A percentile compares a stretch with the other conserved stretches of the same genome.
phyloP scores from a whole-genome alignment of 2,888 invertebrate species.

The Graphium colonna region DNA sequence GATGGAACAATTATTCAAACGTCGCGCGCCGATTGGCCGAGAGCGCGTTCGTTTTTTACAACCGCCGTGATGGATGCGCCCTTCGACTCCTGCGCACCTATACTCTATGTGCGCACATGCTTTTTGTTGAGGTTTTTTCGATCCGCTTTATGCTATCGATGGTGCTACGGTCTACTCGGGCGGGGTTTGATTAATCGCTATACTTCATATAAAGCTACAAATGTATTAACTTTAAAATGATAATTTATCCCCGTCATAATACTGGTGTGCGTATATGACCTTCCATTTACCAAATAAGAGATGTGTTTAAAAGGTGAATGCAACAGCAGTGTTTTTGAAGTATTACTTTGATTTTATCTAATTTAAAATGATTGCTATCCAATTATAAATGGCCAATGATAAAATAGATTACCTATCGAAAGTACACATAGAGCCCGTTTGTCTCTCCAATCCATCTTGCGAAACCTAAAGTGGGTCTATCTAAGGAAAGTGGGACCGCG shows the following conservation, averaged over 20 bases:
- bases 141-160: conserved; percentile 8
- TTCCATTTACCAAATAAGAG: too few relatives aligned
- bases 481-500: conserved; percentile 9
- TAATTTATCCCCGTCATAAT: too few relatives aligned
- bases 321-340: too few relatives aligned
- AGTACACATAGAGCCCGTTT: background rate
- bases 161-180: background rate
- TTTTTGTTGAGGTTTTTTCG: conserved; percentile 21
- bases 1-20: conserved; percentile 78
- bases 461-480: conserved; percentile 17
- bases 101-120: conserved; percentile 12
- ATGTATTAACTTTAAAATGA: too few relatives aligned
- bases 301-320: too few relatives aligned
- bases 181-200: conserved; percentile 5
- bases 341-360: too few relatives aligned
- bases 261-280: too few relatives aligned
- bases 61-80: conserved; percentile 75
- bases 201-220: too few relatives aligned
- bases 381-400: too few relatives aligned
- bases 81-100: conserved; percentile 67
- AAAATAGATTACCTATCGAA: too few relatives aligned
- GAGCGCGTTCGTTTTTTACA: conserved; percentile 58
- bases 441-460: conserved; percentile 3
- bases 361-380: too few relatives aligned
- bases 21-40: conserved; percentile 60